Conservation (phyloP, 2,888 invertebrate species). For the Acleris sparsana region DNA sequence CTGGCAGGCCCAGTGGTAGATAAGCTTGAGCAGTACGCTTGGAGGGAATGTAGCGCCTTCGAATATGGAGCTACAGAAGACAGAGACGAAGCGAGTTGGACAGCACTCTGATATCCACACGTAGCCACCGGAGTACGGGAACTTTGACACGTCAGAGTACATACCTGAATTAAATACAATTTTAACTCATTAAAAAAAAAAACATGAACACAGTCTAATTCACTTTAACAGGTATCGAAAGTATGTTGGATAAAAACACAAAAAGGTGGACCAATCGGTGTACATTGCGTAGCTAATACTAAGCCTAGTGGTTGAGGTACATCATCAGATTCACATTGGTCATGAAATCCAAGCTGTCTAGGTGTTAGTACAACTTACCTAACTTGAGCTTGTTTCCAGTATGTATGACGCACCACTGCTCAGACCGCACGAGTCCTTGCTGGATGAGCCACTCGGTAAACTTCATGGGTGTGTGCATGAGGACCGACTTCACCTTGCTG, state of each 20-base stretch:
- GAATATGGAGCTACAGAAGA: slow-evolving; percentile 93
- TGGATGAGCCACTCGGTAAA: slow-evolving; percentile 96
- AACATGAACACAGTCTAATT: too few relatives aligned
- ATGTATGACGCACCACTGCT: slow-evolving; percentile 90
- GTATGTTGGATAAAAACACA: too few relatives aligned
- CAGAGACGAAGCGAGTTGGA: slow-evolving; percentile 92
- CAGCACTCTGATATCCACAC: slow-evolving; percentile 96
- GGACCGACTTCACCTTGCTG: slow-evolving; percentile 90
- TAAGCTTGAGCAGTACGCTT: slow-evolving; percentile 90
- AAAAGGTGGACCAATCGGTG: too few relatives aligned
- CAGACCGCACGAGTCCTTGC: slow-evolving; percentile 90
- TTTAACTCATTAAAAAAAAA: not conserved
- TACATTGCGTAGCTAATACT: too few relatives aligned
- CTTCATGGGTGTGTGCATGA: slow-evolving; percentile 92
- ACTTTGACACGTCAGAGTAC: slow-evolving; percentile 93
- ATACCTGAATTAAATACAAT: slow-evolving; percentile 82
- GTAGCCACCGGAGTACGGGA: slow-evolving; percentile 94
- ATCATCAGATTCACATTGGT: not conserved
- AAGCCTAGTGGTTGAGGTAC: too few relatives aligned
- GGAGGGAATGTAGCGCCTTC: slow-evolving; percentile 94
- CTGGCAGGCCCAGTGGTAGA: slow-evolving; percentile 96
- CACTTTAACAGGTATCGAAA: too few relatives aligned
- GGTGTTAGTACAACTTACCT: slow-evolving; percentile 64
- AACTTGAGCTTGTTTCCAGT: slow-evolving; percentile 88
- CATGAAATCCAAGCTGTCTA: not conserved